Evolutionary conservation across 2,888 invertebrate species (phyloP).

Genomic region (Eupithecia exiguata): DNA sequence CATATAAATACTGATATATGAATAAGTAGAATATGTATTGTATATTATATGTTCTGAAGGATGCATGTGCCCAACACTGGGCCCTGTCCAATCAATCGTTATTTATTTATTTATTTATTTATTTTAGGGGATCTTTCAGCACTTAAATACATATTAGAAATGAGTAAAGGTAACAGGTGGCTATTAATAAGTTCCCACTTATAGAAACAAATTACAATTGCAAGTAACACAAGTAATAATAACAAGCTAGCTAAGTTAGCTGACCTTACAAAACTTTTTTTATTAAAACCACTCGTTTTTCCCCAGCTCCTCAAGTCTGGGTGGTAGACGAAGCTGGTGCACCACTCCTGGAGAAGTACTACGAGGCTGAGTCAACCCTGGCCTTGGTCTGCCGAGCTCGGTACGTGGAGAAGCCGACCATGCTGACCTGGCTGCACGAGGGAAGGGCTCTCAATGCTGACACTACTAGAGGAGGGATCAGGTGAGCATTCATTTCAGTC

Average conservation of each 20-base stretch:
- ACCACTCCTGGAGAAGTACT: conserved; percentile 86
- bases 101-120: too few relatives aligned
- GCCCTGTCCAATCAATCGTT: background rate
- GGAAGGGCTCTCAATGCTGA: conserved; percentile 86
- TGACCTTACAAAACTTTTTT: background rate
- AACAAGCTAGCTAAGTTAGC: too few relatives aligned
- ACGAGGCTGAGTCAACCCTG: conserved; percentile 87
- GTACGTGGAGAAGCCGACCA: conserved; percentile 71
- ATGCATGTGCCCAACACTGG: background rate
- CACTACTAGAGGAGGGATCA: conserved; percentile 86
- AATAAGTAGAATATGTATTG: too few relatives aligned
- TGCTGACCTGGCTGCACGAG: conserved; percentile 86
- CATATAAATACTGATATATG: too few relatives aligned
- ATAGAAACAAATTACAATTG: too few relatives aligned
- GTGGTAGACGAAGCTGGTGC: conserved; percentile 87
- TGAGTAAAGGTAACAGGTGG: too few relatives aligned
- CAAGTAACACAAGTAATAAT: too few relatives aligned
- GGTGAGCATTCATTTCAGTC: conserved; percentile 68
- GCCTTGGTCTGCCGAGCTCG: conserved; percentile 85
- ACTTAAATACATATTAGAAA: too few relatives aligned
- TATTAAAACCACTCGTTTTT: background rate
- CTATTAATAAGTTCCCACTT: too few relatives aligned
- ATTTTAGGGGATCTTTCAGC: too few relatives aligned
- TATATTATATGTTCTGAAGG: too few relatives aligned
- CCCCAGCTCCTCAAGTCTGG: conserved; percentile 86